These are phyloP conservation scores for Drymonia ruficornis DNA, from an alignment of 2,888 invertebrate species.

Conservation along the genomic window DNA sequence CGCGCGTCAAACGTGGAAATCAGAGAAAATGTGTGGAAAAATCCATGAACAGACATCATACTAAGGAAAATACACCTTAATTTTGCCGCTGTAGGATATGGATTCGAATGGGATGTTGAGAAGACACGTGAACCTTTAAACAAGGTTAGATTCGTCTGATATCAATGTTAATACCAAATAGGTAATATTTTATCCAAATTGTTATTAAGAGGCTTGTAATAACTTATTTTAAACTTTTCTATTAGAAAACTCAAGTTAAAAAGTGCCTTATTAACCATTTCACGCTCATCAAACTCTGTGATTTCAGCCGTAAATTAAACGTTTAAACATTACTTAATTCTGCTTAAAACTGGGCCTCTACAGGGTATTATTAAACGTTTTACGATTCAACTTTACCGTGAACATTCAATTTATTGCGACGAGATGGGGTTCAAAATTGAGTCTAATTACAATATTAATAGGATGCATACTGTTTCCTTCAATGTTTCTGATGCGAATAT, in stretches of 20 bases:
- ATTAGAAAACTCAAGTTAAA: too few species aligned
- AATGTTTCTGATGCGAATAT: too few species aligned
- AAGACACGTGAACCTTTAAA: neutral
- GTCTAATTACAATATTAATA: neutral
- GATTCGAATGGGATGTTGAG: neutral
- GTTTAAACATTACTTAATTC: neutral
- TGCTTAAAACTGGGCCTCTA: neutral
- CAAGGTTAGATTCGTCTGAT: too few species aligned
- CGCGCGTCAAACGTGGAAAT: constrained; percentile 50
- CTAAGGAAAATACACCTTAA: neutral
- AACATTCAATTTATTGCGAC: neutral
- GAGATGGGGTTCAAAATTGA: neutral
- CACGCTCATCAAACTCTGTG: neutral
- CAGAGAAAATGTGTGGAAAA: constrained; percentile 5
- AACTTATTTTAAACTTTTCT: too few species aligned
- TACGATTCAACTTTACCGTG: neutral
- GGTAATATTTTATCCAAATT: neutral
- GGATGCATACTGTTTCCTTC: neutral
- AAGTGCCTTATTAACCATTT: neutral
- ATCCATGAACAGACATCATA: neutral
- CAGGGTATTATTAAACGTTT: neutral
- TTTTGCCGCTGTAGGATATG: neutral
- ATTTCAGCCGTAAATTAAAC: neutral
- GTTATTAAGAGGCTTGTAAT: too few species aligned
- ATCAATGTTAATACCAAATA: neutral